A percentile compares a stretch with the other conserved stretches of the same genome.
Evolutionary conservation across 2,888 invertebrate species (phyloP).

Genomic region (Rhyacophila evoluta): DNA sequence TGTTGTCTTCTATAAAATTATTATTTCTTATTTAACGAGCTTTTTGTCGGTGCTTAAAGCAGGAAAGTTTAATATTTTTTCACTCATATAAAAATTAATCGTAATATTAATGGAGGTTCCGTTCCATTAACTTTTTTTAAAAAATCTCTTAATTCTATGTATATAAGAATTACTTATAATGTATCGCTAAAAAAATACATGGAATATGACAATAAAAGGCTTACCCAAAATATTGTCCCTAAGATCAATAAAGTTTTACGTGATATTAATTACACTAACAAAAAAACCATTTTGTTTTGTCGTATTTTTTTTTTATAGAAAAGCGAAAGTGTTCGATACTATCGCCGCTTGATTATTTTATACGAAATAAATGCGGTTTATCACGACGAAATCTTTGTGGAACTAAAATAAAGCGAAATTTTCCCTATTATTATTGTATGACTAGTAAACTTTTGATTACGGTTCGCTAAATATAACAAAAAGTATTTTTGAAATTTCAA

Average conservation of each 20-base stretch:
- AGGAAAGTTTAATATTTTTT: no score
- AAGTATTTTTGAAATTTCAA: background rate
- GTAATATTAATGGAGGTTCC: no score
- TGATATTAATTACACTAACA: background rate
- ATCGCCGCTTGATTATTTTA: constrained; percentile 11
- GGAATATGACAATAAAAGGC: no score
- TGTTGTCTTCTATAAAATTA: no score
- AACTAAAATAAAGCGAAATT: background rate
- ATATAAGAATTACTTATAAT: no score
- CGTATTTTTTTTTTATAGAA: background rate
- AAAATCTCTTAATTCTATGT: no score
- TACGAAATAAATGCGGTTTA: background rate
- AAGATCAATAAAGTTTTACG: background rate
- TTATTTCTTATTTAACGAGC: no score
- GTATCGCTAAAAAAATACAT: no score
- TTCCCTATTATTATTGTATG: background rate
- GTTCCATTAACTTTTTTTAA: no score
- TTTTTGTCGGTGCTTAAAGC: no score
- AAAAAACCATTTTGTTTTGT: background rate
- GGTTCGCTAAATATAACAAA: background rate
- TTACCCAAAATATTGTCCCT: no score
- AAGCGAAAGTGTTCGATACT: background rate
- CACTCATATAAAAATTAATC: no score
- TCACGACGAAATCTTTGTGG: background rate
- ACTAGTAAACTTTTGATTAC: background rate